phyloP scores from a whole-genome alignment of 2,888 invertebrate species.

The Caenorhabditis wallacei region DNA sequence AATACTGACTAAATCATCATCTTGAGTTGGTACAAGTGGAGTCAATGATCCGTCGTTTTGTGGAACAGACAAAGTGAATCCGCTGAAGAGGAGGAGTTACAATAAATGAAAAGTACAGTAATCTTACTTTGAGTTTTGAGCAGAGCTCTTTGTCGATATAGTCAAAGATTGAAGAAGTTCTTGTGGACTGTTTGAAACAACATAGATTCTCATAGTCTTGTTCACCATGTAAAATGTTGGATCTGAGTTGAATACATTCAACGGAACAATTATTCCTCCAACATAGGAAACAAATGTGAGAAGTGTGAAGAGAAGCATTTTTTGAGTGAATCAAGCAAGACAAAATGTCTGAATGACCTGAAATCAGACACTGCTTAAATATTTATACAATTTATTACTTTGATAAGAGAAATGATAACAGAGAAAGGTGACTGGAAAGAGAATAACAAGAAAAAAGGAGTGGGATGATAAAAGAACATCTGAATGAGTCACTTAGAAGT shows the following conservation, averaged over 20 bases:
- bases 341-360: conserved; percentile 23
- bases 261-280: neutral
- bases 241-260: neutral
- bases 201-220: conserved; percentile 13
- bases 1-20: conserved; percentile 31
- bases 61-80: conserved; percentile 26
- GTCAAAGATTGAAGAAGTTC: conserved; percentile 24
- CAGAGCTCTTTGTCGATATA: neutral
- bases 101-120: neutral
- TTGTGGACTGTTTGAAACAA: conserved; percentile 38
- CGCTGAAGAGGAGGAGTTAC: conserved; percentile 18
- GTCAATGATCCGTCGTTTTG: conserved; percentile 43
- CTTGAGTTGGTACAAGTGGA: conserved; percentile 22
- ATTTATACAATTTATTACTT: conserved; percentile 41
- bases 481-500: conserved; percentile 50
- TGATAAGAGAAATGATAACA: conserved; percentile 29
- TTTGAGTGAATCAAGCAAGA: neutral
- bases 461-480: conserved; percentile 7
- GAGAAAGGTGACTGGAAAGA: neutral
- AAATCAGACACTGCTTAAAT: conserved; percentile 7
- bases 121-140: conserved; percentile 36
- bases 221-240: conserved; percentile 27
- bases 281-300: conserved; percentile 4
- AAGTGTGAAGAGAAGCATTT: conserved; percentile 19
- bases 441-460: conserved; percentile 16